Evolutionary conservation across 2,797 vertebrate species (phyloP).

Genomic region (Macrochelys suwanniensis): DNA sequence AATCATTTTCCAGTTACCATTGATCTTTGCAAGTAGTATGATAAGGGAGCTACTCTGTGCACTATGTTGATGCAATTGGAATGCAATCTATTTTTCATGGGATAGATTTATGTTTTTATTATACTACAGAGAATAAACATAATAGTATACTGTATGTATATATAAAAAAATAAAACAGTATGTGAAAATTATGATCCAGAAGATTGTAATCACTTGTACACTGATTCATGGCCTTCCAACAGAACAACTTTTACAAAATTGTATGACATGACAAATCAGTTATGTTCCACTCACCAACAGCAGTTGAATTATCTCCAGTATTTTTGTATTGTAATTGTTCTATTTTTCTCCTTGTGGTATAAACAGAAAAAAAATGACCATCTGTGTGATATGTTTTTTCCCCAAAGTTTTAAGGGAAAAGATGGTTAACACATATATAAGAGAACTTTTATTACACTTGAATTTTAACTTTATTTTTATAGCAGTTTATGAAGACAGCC

Average conservation of each 20-base stretch:
- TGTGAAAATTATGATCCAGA: constrained; percentile 79
- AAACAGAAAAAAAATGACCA: constrained; percentile 51
- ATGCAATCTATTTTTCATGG: constrained; percentile 80
- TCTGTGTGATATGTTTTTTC: constrained; percentile 53
- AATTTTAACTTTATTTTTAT: constrained; percentile 64
- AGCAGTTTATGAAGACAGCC: constrained; percentile 38
- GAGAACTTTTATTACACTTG: constrained; percentile 44
- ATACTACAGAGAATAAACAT: constrained; percentile 79
- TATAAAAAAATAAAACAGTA: constrained; percentile 79
- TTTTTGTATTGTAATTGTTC: constrained; percentile 69
- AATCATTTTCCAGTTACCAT: constrained; percentile 79
- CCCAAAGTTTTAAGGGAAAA: constrained; percentile 61
- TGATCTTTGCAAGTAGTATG: constrained; percentile 79
- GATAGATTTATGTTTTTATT: constrained; percentile 82
- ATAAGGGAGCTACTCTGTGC: constrained; percentile 65
- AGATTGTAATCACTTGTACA: constrained; percentile 79
- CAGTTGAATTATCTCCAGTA: constrained; percentile 74
- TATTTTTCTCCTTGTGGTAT: constrained; percentile 63
- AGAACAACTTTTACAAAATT: constrained; percentile 81
- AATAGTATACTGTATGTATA: constrained; percentile 79
- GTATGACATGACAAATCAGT: constrained; percentile 73
- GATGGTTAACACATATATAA: constrained; percentile 44
- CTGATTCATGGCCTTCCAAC: constrained; percentile 79
- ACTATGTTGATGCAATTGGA: constrained; percentile 71
- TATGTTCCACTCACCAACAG: constrained; percentile 62